Evolutionary conservation across 2,888 invertebrate species (phyloP), one percentile per base, ranked within the genome.

Genomic region (Luperina testacea): DNA sequence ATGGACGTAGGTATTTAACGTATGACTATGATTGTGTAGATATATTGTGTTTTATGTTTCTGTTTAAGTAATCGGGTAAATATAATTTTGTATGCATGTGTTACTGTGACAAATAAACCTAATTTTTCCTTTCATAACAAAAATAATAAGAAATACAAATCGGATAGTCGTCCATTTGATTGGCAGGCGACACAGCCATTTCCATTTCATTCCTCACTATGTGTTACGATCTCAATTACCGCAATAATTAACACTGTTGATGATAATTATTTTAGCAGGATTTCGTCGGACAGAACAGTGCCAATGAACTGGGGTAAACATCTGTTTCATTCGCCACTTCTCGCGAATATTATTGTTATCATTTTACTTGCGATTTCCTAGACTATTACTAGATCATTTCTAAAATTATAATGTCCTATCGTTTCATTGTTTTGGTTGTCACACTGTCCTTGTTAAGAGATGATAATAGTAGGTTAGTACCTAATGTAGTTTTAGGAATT

Each of bases 211-310:
- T 59, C 20, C 53, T 20, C 48, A 75, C 45, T 27, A 64, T 42
- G 24, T 69, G 57, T 32, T 67, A 78, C 59, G 70, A 71, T 72
- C 81, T 81, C 64, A 77, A 86, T 79, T 72, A 84, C 65, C 17
- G n/a, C 69, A 61, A 68, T 80, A 72, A 75, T 83, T 70, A 69
- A 70, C 74, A 20, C 9, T 20, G 82, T 71, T 87, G 82, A 91
- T 90, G 64, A 70, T 81, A 83, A 81, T 84, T 91, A 91, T 91
- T 91, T 91, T 88, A 90, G 86, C 90, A 90, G 88, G 68, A 87
- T 90, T 87, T 84, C 78, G 75, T 83, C 38, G 64, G 85, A 81
- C 75, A 70, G n/a, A 88, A 87, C 72, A 82, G 75, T 87, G 85
- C 57, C 82, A 74, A 81, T 83, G 87, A 85, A 89, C 85, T 87